These are phyloP conservation scores for Ianthella basta DNA, from an alignment of 37 sponge, comb jelly and placozoan genomes.

Conservation along the genomic window DNA sequence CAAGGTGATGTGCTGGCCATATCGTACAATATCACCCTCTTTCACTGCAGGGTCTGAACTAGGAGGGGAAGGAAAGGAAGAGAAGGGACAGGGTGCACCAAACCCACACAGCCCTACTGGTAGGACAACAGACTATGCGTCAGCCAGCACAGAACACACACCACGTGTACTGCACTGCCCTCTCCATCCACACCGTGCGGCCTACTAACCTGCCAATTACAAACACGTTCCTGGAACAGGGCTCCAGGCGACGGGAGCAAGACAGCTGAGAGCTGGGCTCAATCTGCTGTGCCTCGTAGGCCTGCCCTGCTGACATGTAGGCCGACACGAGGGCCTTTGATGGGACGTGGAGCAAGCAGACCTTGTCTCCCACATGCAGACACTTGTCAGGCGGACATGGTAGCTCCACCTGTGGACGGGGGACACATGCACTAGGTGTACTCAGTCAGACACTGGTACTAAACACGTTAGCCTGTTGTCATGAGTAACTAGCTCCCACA, in stretches of 20 bases:
- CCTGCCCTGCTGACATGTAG: conserved; percentile 77
- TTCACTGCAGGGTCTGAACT: conserved; percentile 42
- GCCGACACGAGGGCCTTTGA: conserved; percentile 80
- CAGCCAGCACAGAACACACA: too few species aligned
- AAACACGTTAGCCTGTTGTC: too few species aligned
- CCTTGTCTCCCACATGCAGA: conserved; percentile 85
- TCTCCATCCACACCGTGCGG: too few species aligned
- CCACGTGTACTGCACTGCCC: too few species aligned
- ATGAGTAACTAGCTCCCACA: too few species aligned
- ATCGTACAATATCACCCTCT: conserved; percentile 79
- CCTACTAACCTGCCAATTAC: conserved; percentile 73
- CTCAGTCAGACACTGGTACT: too few species aligned
- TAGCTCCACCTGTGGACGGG: conserved; percentile 60
- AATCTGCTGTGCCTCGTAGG: conserved; percentile 67
- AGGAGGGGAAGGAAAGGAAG: neutral
- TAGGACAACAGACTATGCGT: too few species aligned
- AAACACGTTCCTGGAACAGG: conserved; percentile 90
- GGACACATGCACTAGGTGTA: neutral
- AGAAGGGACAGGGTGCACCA: too few species aligned
- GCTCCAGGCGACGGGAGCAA: conserved; percentile 59
- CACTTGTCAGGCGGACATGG: conserved; percentile 66
- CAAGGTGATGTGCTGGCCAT: conserved; percentile 77
- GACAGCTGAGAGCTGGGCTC: conserved; percentile 56
- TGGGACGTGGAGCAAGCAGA: conserved; percentile 75
- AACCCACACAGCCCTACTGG: too few species aligned